phyloP scores from a whole-genome alignment of 2,888 invertebrate genomes.

The Iselma pallidipennis region DNA sequence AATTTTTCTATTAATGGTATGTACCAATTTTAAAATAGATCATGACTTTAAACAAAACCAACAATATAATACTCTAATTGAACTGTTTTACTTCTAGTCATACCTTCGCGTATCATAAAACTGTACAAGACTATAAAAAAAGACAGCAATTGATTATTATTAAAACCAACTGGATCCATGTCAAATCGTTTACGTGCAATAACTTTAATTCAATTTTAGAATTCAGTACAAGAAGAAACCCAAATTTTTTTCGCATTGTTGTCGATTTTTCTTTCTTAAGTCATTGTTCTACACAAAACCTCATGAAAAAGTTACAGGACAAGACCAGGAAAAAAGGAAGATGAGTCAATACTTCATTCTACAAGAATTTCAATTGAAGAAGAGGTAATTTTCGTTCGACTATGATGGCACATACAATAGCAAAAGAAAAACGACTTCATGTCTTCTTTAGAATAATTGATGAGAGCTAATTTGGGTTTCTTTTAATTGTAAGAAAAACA shows the following conservation, averaged over 20 bases:
- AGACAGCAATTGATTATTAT: not conserved
- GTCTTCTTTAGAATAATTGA: not conserved
- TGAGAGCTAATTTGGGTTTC: not conserved
- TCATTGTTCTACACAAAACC: not conserved
- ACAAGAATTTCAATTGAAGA: not conserved
- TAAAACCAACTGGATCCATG: too few relatives aligned
- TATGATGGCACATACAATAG: not conserved
- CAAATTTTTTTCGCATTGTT: not conserved
- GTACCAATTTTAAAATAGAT: too few relatives aligned
- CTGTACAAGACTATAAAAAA: not conserved
- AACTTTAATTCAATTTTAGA: not conserved
- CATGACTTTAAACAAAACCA: not conserved
- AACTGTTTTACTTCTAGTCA: too few relatives aligned
- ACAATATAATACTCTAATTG: not conserved
- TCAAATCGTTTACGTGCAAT: too few relatives aligned
- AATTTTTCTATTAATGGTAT: too few relatives aligned
- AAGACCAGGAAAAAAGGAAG: too few relatives aligned
- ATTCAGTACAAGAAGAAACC: not conserved
- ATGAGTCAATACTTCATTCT: too few relatives aligned
- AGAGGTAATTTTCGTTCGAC: not conserved
- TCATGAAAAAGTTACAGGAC: too few relatives aligned
- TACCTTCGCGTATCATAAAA: not conserved
- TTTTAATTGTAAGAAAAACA: too few relatives aligned
- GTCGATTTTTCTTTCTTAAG: not conserved
- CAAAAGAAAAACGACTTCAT: not conserved